Evolutionary conservation across 1,140 invertebrate genomes (phyloP).

Genomic region (Drosophila burlai): DNA sequence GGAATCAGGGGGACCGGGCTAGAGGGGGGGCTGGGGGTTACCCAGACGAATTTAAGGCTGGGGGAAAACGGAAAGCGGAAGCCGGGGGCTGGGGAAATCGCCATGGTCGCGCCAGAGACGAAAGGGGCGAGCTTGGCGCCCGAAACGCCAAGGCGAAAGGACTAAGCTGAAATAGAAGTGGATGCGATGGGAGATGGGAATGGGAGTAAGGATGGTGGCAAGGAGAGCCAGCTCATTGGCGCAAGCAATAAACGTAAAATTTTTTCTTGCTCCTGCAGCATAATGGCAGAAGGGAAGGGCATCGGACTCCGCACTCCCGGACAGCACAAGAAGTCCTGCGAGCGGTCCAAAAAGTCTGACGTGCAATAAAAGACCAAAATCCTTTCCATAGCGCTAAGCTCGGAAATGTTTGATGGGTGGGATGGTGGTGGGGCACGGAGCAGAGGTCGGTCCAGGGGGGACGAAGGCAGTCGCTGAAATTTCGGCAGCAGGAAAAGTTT

Average conservation of each 20-base stretch:
- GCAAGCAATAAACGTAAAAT: constrained; percentile 84
- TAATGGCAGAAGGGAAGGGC: constrained; percentile 56
- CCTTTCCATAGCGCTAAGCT: constrained; percentile 82
- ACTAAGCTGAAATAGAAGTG: constrained; percentile 56
- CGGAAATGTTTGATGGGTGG: constrained; percentile 50
- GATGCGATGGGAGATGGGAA: constrained; percentile 5
- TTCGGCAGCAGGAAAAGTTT: constrained; percentile 63
- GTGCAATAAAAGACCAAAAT: constrained; percentile 84
- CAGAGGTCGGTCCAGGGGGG: not conserved
- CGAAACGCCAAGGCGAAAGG: constrained; percentile 67
- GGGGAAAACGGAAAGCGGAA: constrained; percentile 14
- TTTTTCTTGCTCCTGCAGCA: constrained; percentile 77
- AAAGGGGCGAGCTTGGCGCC: constrained; percentile 72
- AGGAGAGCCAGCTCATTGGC: constrained; percentile 77
- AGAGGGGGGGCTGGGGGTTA: not conserved
- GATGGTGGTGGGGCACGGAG: constrained; percentile 2
- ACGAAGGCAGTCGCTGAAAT: constrained; percentile 59
- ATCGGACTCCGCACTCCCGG: constrained; percentile 32
- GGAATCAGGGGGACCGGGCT: constrained; percentile 1
- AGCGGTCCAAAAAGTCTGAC: constrained; percentile 75
- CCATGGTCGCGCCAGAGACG: constrained; percentile 43
- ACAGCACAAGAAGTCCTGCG: constrained; percentile 55
- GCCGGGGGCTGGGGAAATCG: constrained; percentile 46
- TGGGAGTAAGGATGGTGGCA: constrained; percentile 9
- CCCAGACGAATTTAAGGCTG: constrained; percentile 22